Base-by-base conservation (phyloP, 2,888 invertebrate genomes). In the Dioctria rufipes region DNA sequence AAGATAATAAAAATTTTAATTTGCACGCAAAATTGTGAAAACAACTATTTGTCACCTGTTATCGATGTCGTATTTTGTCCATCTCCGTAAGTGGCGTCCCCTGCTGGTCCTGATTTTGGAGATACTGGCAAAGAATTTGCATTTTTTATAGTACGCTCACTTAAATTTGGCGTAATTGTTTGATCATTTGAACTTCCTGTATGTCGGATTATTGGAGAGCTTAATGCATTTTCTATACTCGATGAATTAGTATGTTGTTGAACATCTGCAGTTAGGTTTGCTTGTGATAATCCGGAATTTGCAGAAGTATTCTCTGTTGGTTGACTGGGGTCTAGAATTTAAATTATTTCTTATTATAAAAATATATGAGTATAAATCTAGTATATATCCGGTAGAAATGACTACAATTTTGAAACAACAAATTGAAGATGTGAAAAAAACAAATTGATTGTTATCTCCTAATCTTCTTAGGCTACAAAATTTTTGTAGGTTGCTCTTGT, bases 241-340 rank as follows among this genome's bases (percentile, higher is more conserved):
- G 80, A 78, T 13, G 43, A 66, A 3, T 61, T 13, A 39, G 49
- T 82, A 63, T 83, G 80, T 77, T 81, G 69, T 78, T 83, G 81
- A 83, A 63, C 85, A 85, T 87, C 86, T 82, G 85, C 85, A 51
- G 84, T 84, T 83, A 86, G 84, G 83, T 83, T 83, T 83, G 71
- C 60, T 81, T 80, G 82, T 40, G 80, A 80, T 25, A 63, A 71
- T 67, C 77, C 77, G 1, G 58, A 42, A 73, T 66, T 80, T 0
- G 75, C 9, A n/a, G 78, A 25, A 5, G 65, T 63, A 13, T 54
- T 78, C 63, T 82, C 82, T 5, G 25, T 5, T 42, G 54, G 8
- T 63, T 77, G 77, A 66, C 73, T 80, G 49, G 78, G 37, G 73
- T 80, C 80, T 80, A 46, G 11, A 78, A 81, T 63, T 2, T 46